Base-by-base conservation (phyloP, 1,140 invertebrate genomes). In the Sycophila sp. region DNA sequence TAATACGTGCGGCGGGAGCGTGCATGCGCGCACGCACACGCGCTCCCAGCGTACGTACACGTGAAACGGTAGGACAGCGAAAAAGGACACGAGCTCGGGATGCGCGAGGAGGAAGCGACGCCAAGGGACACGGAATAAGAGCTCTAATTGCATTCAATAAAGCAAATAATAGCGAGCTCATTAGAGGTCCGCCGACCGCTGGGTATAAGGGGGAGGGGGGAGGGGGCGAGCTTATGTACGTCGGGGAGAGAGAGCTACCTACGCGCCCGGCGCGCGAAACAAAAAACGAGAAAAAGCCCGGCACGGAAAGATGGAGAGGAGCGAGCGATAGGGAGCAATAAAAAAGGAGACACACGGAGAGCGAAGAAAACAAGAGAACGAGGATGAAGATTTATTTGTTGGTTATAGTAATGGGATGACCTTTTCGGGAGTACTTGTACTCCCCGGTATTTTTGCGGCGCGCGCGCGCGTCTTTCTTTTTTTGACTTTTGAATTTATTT, bases 101-200 rank as follows among this genome's bases (percentile, higher is more conserved):
- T 1, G 7, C 42, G 19, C 22, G 51, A 2, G 34, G 53, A 42
- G 66, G 45, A 63, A 71, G 47, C 60, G 70, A 71, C 70, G 75
- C 65, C 76, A 78, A 75, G 72, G 77, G 81, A 83, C 82, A 83
- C 69, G 80, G 75, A 83, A 79, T 82, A 81, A 84, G 59, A 62
- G 80, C 81, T 82, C 83, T 84, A 84, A 84, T 84, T 84, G 83
- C 81, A 83, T 84, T 83, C 79, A 83, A 83, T 84, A 84, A 84
- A 83, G 80, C 80, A 83, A 84, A 84, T 84, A 84, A 84, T 83
- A 82, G 81, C 81, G 80, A 83, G 83, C 83, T 83, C 82, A 84
- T 84, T 83, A 84, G 83, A 83, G 79, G 76, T 8, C 36, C 69
- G 75, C 26, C n/a, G 4, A n/a, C 15, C 42, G 42, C n/a, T 47